Evolutionary conservation across 2,797 vertebrate genomes (phyloP), one percentile per base, ranked within the genome.

Genomic region (Kryptolebias ocellatus): DNA sequence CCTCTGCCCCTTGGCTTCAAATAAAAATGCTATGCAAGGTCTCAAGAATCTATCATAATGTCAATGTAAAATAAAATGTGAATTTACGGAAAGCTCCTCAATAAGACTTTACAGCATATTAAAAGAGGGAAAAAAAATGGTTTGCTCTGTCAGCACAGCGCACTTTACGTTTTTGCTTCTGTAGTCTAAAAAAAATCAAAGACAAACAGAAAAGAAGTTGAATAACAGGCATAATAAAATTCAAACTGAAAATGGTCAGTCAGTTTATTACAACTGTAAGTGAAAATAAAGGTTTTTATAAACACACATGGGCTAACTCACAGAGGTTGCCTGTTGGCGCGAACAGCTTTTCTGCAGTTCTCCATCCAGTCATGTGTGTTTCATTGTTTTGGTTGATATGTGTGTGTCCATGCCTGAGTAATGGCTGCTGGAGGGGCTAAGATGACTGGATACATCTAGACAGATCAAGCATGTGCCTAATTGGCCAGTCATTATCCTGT

Each of bases 401-500:
- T 87, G 86, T 90, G 80, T 82, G 76, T 78, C 73, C 76, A 81
- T 72, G 83, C 80, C 76, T 86, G 79, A 81, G 84, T 86, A 89
- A 86, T 83, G 71, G 75, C 50, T 6, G 84, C 90, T 89, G 74
- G 78, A 88, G 90, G 89, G 87, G 50, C 74, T 76, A 51, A 61
- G 70, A 83, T 87, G 90, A 93, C 88, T 85, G 86, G 82, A 92
- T 90, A 77, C 83, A 69, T 85, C 81, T 70, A 87, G 92, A 92
- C 90, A 88, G 83, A 89, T 85, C 87, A 84, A 83, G 90, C 79
- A 85, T 86, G 87, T 60, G 79, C 78, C 83, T 92, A 94, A 93
- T 90, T 88, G 90, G 81, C 80, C 90, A 73, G 84, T 90, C 72
- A 91, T 93, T 93, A 93, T 90, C 85, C 87, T 84, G 83, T 93